Conservation (phyloP, 1,140 invertebrate species). For the Trichonephila clavipes region DNA sequence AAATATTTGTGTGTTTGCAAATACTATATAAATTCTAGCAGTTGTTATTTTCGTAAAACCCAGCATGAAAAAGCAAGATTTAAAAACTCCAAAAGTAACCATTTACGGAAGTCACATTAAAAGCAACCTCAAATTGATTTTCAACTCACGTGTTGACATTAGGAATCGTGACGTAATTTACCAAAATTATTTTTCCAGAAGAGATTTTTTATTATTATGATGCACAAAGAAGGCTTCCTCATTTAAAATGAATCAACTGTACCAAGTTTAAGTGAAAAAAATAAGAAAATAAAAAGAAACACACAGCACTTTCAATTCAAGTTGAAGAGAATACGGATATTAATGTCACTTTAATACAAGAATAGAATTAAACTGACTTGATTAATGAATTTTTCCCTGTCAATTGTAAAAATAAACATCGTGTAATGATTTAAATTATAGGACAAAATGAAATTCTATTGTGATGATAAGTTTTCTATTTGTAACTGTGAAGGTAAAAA, state of each 20-base stretch:
- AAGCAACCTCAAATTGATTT: neutral
- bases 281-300: neutral
- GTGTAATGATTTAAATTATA: neutral
- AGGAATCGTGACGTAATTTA: neutral
- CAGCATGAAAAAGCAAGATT: neutral
- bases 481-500: neutral
- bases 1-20: too few relatives aligned
- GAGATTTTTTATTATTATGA: neutral
- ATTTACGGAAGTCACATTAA: slow-evolving; percentile 4
- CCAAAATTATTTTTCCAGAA: neutral
- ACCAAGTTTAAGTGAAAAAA: neutral
- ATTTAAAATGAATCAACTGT: neutral
- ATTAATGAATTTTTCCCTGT: neutral
- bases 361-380: neutral
- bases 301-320: neutral
- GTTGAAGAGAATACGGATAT: neutral
- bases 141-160: neutral
- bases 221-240: neutral
- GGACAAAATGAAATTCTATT: neutral
- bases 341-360: neutral
- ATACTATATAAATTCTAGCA: too few relatives aligned
- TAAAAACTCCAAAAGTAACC: neutral
- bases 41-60: neutral
- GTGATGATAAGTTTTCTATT: neutral
- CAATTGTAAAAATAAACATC: neutral